Evolutionary conservation across 2,113 vertebrate genomes (phyloP), one percentile per base, ranked within the genome.

Genomic region (Atractosteus spatula): DNA sequence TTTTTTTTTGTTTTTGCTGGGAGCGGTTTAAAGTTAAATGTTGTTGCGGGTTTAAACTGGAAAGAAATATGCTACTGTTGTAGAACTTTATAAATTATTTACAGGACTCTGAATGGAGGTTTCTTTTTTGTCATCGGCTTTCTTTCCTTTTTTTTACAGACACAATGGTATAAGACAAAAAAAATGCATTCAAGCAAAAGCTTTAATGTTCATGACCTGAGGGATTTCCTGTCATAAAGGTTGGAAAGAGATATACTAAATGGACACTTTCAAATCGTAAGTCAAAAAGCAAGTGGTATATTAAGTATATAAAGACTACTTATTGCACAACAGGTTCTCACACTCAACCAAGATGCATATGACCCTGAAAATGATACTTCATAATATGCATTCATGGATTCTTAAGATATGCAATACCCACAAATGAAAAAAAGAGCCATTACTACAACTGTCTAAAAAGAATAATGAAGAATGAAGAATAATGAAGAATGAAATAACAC

Each of bases 1-100:
- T 29, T 29, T 29, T 29, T 29, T 29, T 29, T 29, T 29, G 29
- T 29, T 1, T 29, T 29, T 29, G 29, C 29, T 29, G 29, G 29
- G 29, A 29, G 29, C 29, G 29, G 29, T 29, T 29, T 29, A 29
- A 29, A 29, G 29, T 29, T 29, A 29, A 29, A 29, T 29, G 29
- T 2, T 29, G 29, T 29, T 29, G 29, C 29, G 29, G 29, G 29
- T 29, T 29, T 29, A 51, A 51, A 51, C 5, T 7, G 47, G 10
- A 51, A 51, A 10, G 5, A 51, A 51, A 51, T 7, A 51, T 51
- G 47, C 47, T 51, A 80, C 70, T 8, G 79, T 75, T 78, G 76
- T 72, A 76, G 79, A 86, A 78, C 79, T 80, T 82, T 75, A 13
- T 88, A 78, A 89, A 90, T 88, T 85, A 87, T 90, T 89, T 77